phyloP scores from a whole-genome alignment of 2,888 invertebrate genomes.

The Xestobium rufovillosum region DNA sequence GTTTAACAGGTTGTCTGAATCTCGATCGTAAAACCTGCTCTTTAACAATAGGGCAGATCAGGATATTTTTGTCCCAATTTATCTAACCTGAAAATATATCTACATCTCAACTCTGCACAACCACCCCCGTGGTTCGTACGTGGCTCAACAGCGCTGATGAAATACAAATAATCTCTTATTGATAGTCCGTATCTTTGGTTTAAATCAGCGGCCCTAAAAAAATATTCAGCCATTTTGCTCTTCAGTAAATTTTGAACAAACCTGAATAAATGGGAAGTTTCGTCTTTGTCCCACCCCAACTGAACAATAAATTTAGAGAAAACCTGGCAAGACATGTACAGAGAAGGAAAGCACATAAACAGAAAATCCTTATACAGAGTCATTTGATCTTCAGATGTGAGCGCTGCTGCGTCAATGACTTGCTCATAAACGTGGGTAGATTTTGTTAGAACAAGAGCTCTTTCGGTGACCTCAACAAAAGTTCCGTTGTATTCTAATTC shows the following conservation, averaged over 20 bases:
- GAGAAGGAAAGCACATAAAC: constrained; percentile 48
- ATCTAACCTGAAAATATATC: constrained; percentile 53
- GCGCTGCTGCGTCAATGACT: constrained; percentile 32
- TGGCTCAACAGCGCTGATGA: constrained; percentile 59
- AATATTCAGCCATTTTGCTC: not conserved
- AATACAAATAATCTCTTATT: constrained; percentile 51
- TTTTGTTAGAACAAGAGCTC: constrained; percentile 29
- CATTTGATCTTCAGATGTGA: constrained; percentile 43
- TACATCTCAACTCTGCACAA: constrained; percentile 59
- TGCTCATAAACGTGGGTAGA: constrained; percentile 27
- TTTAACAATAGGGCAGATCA: constrained; percentile 9
- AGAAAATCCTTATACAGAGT: constrained; percentile 52
- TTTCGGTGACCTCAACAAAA: constrained; percentile 32
- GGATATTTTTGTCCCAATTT: constrained; percentile 9
- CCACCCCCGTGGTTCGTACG: constrained; percentile 55
- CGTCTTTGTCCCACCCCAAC: constrained; percentile 49
- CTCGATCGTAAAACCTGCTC: constrained; percentile 51
- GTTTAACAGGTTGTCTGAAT: constrained; percentile 48
- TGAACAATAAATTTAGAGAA: constrained; percentile 51
- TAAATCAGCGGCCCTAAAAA: constrained; percentile 50
- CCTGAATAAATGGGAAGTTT: constrained; percentile 39
- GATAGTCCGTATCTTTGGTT: constrained; percentile 47
- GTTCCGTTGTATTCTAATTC: constrained; percentile 29
- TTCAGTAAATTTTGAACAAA: not conserved
- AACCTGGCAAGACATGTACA: constrained; percentile 49